phyloP scores from a whole-genome alignment of 1,140 invertebrate species.

The Belonocnema kinseyi region DNA sequence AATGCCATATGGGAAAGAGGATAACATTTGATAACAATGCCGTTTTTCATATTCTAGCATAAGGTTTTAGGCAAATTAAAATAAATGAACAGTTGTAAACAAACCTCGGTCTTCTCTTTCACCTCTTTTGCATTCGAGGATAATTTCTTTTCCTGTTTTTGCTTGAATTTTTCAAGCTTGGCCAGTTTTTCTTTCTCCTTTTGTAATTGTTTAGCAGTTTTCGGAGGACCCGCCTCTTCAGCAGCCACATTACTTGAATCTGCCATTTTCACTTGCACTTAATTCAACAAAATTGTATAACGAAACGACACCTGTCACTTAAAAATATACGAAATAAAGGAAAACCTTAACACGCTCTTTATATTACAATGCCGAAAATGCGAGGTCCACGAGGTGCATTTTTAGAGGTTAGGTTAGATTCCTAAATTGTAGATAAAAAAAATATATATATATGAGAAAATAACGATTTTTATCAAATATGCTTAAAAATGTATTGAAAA shows the following conservation, averaged over 20 bases:
- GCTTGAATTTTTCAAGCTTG: conserved; percentile 93
- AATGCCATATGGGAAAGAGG: neutral
- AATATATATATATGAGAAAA: too few relatives aligned
- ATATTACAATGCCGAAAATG: too few relatives aligned
- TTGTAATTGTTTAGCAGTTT: conserved; percentile 91
- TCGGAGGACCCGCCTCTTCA: conserved; percentile 74
- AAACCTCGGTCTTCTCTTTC: conserved; percentile 83
- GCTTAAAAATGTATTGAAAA: too few relatives aligned
- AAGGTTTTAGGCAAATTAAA: neutral
- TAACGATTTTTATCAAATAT: too few relatives aligned
- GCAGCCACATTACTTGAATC: conserved; percentile 36
- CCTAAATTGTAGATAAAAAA: too few relatives aligned
- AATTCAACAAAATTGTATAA: neutral
- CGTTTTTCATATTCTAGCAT: neutral
- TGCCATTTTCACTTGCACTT: conserved; percentile 41
- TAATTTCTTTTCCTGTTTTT: conserved; percentile 90
- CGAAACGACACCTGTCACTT: neutral
- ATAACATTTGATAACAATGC: neutral
- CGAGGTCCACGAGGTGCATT: too few relatives aligned
- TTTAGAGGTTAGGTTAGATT: too few relatives aligned
- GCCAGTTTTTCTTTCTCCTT: conserved; percentile 93
- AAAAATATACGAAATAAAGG: neutral
- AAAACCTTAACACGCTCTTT: neutral
- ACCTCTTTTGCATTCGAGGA: conserved; percentile 71
- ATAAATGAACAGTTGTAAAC: conserved; percentile 6